Conservation (phyloP, 2,888 invertebrate genomes). For the Zygothrica quintamaculata region DNA sequence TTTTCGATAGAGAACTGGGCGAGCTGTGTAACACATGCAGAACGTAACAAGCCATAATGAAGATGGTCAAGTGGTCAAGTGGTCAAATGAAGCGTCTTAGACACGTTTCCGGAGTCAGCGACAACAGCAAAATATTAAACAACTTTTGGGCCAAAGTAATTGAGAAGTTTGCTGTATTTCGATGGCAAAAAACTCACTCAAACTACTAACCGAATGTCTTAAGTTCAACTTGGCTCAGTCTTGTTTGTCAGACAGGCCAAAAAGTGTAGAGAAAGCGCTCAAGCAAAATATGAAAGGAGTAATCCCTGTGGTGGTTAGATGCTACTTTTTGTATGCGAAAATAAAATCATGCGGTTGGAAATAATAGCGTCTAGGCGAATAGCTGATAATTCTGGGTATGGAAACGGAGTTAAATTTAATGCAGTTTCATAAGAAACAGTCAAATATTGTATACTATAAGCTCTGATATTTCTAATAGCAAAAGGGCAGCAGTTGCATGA, state of each 20-base stretch:
- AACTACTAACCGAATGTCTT: constrained; percentile 30
- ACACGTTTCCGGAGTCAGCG: constrained; percentile 50
- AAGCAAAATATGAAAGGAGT: constrained; percentile 74
- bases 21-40: constrained; percentile 71
- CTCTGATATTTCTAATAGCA: neutral
- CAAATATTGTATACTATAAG: constrained; percentile 4
- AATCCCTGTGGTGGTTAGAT: constrained; percentile 25
- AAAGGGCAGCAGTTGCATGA: constrained; percentile 58
- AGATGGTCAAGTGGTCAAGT: constrained; percentile 21
- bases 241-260: constrained; percentile 60
- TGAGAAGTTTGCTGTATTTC: constrained; percentile 54
- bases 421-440: constrained; percentile 61
- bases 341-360: constrained; percentile 81
- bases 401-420: constrained; percentile 52
- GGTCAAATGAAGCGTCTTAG: neutral
- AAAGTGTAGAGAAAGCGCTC: constrained; percentile 52
- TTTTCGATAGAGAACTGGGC: constrained; percentile 19
- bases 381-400: constrained; percentile 46
- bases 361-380: constrained; percentile 78
- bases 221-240: constrained; percentile 7
- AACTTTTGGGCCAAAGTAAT: constrained; percentile 60
- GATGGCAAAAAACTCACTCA: constrained; percentile 39
- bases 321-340: constrained; percentile 38
- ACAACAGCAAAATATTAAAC: constrained; percentile 65
- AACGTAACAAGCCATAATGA: constrained; percentile 79